These are phyloP conservation scores for Agraylea sexmaculata DNA, from an alignment of 1,140 invertebrate genomes.

Conservation along the genomic window DNA sequence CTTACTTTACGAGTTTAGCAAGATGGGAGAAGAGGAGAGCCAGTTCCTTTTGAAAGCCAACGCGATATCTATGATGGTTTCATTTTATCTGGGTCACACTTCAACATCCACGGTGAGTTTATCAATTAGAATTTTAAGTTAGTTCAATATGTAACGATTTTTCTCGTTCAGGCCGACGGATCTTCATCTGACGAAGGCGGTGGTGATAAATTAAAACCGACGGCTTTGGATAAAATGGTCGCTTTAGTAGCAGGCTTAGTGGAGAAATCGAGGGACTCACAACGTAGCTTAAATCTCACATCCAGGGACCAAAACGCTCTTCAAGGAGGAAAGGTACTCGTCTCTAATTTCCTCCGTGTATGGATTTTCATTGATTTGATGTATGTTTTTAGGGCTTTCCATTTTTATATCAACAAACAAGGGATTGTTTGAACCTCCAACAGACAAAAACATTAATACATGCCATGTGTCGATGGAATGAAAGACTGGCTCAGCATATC, in stretches of 20 bases:
- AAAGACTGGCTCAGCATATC: constrained; percentile 71
- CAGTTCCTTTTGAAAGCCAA: constrained; percentile 76
- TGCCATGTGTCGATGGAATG: constrained; percentile 82
- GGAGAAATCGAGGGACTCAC: constrained; percentile 71
- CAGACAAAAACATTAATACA: constrained; percentile 87
- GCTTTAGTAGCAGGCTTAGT: constrained; percentile 76
- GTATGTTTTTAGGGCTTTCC: constrained; percentile 62
- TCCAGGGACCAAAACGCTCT: constrained; percentile 70
- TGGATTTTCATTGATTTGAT: constrained; percentile 17
- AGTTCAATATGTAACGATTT: background rate
- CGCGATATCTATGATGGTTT: constrained; percentile 79
- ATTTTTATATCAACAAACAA: constrained; percentile 88
- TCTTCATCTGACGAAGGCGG: constrained; percentile 41
- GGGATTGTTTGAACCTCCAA: constrained; percentile 82
- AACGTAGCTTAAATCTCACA: constrained; percentile 61
- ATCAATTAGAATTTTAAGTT: background rate
- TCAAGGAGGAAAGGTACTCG: constrained; percentile 66
- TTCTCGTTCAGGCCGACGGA: constrained; percentile 47
- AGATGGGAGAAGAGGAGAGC: constrained; percentile 88
- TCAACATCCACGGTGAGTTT: constrained; percentile 26
- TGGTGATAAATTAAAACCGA: constrained; percentile 64
- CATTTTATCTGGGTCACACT: constrained; percentile 80
- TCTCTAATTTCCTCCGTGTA: background rate
- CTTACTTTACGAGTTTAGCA: constrained; percentile 84
- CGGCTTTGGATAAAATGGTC: constrained; percentile 93